Evolutionary conservation across 92 coral and sea anemone species (phyloP), one percentile per base, ranked within the genome.

Genomic region (Actinostola sp.): DNA sequence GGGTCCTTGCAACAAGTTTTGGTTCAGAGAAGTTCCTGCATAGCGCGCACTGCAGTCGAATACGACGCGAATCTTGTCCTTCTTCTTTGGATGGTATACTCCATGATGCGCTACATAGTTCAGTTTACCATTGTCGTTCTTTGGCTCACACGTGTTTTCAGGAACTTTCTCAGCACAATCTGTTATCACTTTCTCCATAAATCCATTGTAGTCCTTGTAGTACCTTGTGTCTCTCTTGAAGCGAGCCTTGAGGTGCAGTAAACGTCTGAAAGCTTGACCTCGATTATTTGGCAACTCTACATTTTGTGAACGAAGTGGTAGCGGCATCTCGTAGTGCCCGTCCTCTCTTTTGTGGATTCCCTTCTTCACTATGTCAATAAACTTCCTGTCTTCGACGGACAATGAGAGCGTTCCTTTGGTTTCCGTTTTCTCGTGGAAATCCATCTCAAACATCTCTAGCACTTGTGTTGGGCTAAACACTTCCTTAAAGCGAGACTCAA

Each of bases 291-390:
- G 85, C 43, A 84, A 76, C 29, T 32, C 29, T 19, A 71, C 21
- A 55, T 63, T 71, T 50, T 60, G 38, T n/a, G 60, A 36, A 31
- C 41, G 67, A n/a, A 83, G 69, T 21, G 76, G 89, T 36, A 79
- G 82, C 17, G 90, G 90, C 78, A 85, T 65, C 39, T 64, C 90
- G 43, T 85, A 73, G 44, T 79, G 90, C 61, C 44, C 41, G 74
- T 85, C 78, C 29, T 73, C 78, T 0, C 49, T 50, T 59, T 73
- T 74, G 19, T 67, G 36, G n/a, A 80, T 69, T 16, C 86, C 90
- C 62, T 36, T 62, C 38, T 80, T 76, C 46, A 85, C 82, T 28
- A 44, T 73, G 15, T 73, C 33, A n/a, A 26, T 59, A 44, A 85
- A 77, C 57, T 46, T 8, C 14, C 3, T 3, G n/a, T 61, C 67